Evolutionary conservation across 2,797 vertebrate genomes (phyloP).

Genomic region (Clarias fuscus): DNA sequence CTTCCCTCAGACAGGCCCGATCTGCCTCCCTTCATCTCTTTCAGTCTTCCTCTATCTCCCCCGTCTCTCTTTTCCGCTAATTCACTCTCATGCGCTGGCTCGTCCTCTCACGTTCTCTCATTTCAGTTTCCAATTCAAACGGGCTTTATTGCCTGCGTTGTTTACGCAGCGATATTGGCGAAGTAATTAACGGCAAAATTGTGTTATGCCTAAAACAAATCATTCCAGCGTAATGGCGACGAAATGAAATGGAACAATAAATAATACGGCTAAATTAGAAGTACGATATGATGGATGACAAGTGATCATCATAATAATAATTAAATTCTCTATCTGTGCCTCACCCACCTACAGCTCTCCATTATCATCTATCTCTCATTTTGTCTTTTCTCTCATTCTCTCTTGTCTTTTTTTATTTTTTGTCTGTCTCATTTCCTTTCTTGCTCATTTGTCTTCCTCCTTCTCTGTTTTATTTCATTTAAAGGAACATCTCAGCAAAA

Average conservation of each 20-base stretch:
- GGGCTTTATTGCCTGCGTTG: conserved; percentile 48
- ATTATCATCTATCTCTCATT: conserved; percentile 5
- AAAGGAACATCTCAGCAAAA: neutral
- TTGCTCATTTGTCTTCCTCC: neutral
- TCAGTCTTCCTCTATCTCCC: neutral
- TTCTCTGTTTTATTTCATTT: neutral
- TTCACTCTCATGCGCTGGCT: conserved; percentile 9
- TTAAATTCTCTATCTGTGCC: conserved; percentile 38
- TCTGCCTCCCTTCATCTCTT: neutral
- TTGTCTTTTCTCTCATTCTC: neutral
- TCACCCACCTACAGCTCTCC: neutral
- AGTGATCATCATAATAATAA: conserved; percentile 47
- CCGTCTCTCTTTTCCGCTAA: neutral
- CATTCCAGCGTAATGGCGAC: conserved; percentile 47
- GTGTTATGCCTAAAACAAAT: conserved; percentile 55
- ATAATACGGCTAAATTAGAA: conserved; percentile 52
- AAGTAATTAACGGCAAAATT: conserved; percentile 54
- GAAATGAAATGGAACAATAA: conserved; percentile 53
- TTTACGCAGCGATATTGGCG: conserved; percentile 51
- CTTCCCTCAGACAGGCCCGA: conserved; percentile 27
- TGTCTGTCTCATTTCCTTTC: neutral
- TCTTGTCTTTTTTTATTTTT: neutral
- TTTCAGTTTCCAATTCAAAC: conserved; percentile 41
- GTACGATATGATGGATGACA: conserved; percentile 48
- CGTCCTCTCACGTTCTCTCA: neutral